Percentiles rank a stretch among this genome's conserved stretches.
Conservation (phyloP, 2,113 vertebrate species). For the Ursus arctos region DNA sequence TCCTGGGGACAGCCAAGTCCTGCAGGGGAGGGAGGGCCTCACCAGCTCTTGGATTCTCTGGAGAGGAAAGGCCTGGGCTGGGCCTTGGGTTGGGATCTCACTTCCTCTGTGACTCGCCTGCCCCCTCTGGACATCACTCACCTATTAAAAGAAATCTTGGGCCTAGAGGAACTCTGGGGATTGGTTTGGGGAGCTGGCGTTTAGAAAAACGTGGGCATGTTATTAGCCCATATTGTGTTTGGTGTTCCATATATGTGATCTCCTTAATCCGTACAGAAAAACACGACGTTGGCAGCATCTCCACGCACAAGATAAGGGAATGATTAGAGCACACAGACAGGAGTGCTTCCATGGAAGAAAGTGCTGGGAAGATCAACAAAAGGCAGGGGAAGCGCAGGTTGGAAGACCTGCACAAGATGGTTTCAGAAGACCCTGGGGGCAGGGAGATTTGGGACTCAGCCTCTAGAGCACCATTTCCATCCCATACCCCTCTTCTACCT, state of each 20-base stretch:
- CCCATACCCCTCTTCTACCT: not conserved
- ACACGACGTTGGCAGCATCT: not conserved
- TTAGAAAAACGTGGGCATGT: not conserved
- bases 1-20: slow-evolving; percentile 28
- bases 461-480: too few species aligned
- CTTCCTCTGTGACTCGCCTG: slow-evolving; percentile 63
- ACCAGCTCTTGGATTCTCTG: not conserved
- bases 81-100: not conserved
- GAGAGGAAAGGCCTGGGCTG: slow-evolving; percentile 8
- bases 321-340: not conserved
- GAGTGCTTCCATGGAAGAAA: not conserved
- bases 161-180: not conserved
- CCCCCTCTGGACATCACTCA: not conserved
- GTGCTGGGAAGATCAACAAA: not conserved
- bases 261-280: not conserved
- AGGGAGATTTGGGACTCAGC: too few species aligned
- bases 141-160: slow-evolving; percentile 30
- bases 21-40: not conserved
- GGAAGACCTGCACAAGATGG: not conserved
- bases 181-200: not conserved
- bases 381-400: not conserved
- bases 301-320: too few species aligned
- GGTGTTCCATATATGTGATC: not conserved
- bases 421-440: not conserved
- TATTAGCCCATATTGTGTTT: not conserved